Evolutionary conservation across 2,888 invertebrate genomes (phyloP), one percentile per base, ranked within the genome.

Genomic region (Lottia gigantea): DNA sequence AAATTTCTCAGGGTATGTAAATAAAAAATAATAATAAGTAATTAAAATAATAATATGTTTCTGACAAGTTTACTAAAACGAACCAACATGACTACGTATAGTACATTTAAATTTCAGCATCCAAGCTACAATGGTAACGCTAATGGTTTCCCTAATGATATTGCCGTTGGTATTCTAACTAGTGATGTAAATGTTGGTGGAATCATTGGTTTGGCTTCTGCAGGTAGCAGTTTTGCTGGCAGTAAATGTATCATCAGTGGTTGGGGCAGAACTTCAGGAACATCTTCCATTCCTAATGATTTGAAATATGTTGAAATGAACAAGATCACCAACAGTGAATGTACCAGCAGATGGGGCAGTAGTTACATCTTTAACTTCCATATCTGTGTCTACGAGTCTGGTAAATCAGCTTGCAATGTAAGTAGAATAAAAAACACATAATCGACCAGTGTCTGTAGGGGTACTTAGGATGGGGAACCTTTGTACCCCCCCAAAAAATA

Each of bases 121-220:
- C 74, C 74, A 2, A 46, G 63, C 26, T 80, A 75, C 73, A 70
- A 67, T 64, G 61, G 64, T 19, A 74, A 62, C 55, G 66, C 46
- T 45, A 67, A 55, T 12, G 78, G 78, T 23, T 76, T 67, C 69
- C 76, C 80, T 62, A 78, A 80, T 63, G 80, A 78, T 68, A 74
- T 80, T 46, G 76, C 75, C 49, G 16, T 77, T 23, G 46, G 78
- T 23, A 70, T 68, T 25, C 70, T 78, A 61, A 16, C 64, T n/a
- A 49, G 67, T 4, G 1, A 71, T n/a, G 46, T 74, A 0, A 65
- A 67, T 47, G 64, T 69, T 47, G 71, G 71, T 64, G 55, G 46
- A n/a, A 64, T 62, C 15, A 66, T 72, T 19, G 62, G 71, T 14
- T 61, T 72, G 62, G 74, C 72, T 31, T 49, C 71, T 45, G 31